Conservation (phyloP, 2,888 invertebrate genomes). For the Zhuqinia jingwanae region DNA sequence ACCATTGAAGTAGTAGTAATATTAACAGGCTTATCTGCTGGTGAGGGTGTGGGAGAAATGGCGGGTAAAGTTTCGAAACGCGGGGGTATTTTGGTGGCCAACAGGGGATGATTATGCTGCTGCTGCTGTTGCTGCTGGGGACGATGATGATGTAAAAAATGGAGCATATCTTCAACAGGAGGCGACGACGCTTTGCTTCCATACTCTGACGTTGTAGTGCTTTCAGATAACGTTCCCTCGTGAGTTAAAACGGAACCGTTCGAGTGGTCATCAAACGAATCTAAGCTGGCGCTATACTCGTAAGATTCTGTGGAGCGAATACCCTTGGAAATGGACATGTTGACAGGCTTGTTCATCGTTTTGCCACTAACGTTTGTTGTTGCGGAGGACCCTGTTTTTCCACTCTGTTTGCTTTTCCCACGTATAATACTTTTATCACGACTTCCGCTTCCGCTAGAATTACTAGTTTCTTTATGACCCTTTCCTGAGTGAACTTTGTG, state of each 20-base stretch:
- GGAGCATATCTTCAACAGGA: conserved; percentile 69
- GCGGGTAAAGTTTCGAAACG: conserved; percentile 22
- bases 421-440: conserved; percentile 66
- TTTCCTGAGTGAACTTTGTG: conserved; percentile 85
- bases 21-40: no score
- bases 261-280: conserved; percentile 79
- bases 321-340: conserved; percentile 53
- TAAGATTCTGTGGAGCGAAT: conserved; percentile 54
- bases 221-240: conserved; percentile 79
- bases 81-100: not conserved
- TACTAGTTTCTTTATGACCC: conserved; percentile 55
- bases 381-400: conserved; percentile 27
- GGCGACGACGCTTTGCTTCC: conserved; percentile 75
- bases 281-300: conserved; percentile 72
- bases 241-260: conserved; percentile 79
- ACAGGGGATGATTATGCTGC: no score
- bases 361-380: no score
- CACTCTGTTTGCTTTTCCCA: conserved; percentile 23
- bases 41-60: no score
- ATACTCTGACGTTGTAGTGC: conserved; percentile 77
- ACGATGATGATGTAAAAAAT: conserved; percentile 50
- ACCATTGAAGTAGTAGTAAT: no score
- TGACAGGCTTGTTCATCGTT: conserved; percentile 33
- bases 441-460: conserved; percentile 57
- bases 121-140: no score